Evolutionary conservation across 1,140 invertebrate genomes (phyloP), one percentile per base, ranked within the genome.

Genomic region (Sweltsa coloradensis): DNA sequence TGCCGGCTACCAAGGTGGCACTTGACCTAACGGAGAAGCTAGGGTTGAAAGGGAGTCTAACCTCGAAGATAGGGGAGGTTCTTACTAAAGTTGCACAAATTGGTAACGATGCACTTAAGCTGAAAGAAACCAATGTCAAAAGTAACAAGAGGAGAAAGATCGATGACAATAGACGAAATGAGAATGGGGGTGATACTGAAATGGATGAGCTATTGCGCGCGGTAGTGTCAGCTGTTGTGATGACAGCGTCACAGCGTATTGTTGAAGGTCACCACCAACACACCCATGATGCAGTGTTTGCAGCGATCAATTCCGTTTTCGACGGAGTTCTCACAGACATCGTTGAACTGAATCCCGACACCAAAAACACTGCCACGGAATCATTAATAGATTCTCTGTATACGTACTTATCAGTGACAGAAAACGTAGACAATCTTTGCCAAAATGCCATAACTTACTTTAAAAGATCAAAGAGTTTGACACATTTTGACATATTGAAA

Each of bases 41-140:
- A 2, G 63, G 65, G 19, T 49, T 72, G 1, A 62, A 64, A 27
- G 63, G 65, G 2, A 54, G 55, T 16, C 56, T 58, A 0, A 64
- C 68, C 0, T 58, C 70, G 0, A 69, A 68, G 53, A 61, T 72
- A 61, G 69, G 19, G 1, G 66, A 69, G 47, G 55, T 70, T 4
- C 56, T 68, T 4, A 63, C 63, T 3, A 66, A 60, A 0, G 57
- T 69, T 6, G 63, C 64, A 9, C 62, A 64, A 23, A 34, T 68
- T 13, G 67, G 66, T 0, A 60, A 58, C 18, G 66, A 65, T 42
- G 62, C 68, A n/a, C 57, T 58, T 0, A 37, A 60, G 9, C 57
- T 63, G 22, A 58, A 62, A 7, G 41, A 31, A 27, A 2, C 5
- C 34, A 4, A 14, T n/a, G n/a, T 16, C 5, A 45, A 19, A 14